These are phyloP conservation scores for Trochalopteron elliotii DNA, from an alignment of 2,113 vertebrate species.

Conservation along the genomic window DNA sequence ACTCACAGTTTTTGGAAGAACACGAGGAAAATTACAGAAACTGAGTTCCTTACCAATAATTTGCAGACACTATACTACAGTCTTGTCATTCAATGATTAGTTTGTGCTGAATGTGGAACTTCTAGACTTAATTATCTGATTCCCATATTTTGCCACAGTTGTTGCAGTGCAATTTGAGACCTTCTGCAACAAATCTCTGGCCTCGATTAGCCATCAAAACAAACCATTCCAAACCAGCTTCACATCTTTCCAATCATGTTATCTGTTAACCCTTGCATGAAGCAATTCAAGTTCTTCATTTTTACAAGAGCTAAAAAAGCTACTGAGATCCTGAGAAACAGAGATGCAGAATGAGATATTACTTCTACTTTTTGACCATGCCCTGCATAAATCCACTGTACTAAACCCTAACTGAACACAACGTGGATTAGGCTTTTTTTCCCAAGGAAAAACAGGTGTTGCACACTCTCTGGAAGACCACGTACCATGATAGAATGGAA, in stretches of 20 bases:
- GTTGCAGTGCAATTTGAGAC: not conserved
- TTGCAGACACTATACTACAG: not conserved
- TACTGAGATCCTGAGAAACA: not conserved
- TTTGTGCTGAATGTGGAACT: not conserved
- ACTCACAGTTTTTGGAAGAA: not conserved
- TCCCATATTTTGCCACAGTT: not conserved
- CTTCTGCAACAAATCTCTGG: not conserved
- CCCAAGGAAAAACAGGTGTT: not conserved
- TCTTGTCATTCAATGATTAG: not conserved
- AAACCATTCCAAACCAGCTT: not conserved
- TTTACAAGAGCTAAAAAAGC: not conserved
- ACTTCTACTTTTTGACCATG: not conserved
- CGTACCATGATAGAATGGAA: not conserved
- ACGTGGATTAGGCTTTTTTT: not conserved
- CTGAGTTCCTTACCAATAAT: not conserved
- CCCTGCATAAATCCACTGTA: not conserved
- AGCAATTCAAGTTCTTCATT: not conserved
- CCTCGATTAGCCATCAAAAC: not conserved
- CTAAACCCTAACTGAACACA: not conserved
- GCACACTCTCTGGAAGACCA: fast-evolving
- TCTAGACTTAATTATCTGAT: fast-evolving
- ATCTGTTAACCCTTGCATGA: not conserved
- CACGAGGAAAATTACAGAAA: not conserved
- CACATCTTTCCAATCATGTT: not conserved
- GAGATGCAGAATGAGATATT: not conserved